phyloP scores from a whole-genome alignment of 2,888 invertebrate species.

The Nemotelus nigrinus region DNA sequence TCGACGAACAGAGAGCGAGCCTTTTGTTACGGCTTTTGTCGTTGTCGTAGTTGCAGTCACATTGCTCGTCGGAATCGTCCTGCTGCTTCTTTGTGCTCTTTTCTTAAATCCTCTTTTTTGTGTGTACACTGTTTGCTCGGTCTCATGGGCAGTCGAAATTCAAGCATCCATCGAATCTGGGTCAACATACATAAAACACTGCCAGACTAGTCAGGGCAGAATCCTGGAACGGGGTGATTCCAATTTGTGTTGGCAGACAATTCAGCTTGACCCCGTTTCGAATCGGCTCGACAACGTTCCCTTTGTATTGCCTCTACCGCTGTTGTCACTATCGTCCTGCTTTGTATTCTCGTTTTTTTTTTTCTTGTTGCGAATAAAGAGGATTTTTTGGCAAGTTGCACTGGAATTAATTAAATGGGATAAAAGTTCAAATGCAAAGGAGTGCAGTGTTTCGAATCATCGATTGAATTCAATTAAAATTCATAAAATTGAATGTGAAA shows the following conservation, averaged over 20 bases:
- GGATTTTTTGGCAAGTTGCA: conserved; percentile 31
- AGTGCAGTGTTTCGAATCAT: too few relatives aligned
- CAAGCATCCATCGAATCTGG: conserved; percentile 24
- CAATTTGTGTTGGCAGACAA: conserved; percentile 42
- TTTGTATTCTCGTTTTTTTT: background rate
- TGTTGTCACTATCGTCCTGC: background rate
- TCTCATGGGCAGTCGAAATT: conserved; percentile 34
- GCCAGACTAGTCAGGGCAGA: background rate
- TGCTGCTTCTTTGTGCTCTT: background rate
- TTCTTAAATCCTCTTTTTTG: conserved; percentile 18
- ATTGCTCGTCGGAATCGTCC: background rate
- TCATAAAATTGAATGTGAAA: too few relatives aligned
- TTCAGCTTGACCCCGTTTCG: conserved; percentile 31
- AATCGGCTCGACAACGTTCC: conserved; percentile 1
- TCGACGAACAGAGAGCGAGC: background rate
- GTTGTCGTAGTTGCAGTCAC: background rate
- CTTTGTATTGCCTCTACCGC: conserved; percentile 1
- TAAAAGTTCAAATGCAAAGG: conserved; percentile 6
- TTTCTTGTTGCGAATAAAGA: conserved; percentile 13
- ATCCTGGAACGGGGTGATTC: conserved; percentile 22
- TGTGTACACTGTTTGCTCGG: background rate
- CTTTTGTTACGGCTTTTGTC: background rate
- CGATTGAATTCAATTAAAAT: too few relatives aligned
- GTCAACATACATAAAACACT: conserved; percentile 33
- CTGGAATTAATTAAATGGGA: conserved; percentile 39